Conservation (phyloP, 64 coral and sea anemone species). For the Stichodactyla helianthus region DNA sequence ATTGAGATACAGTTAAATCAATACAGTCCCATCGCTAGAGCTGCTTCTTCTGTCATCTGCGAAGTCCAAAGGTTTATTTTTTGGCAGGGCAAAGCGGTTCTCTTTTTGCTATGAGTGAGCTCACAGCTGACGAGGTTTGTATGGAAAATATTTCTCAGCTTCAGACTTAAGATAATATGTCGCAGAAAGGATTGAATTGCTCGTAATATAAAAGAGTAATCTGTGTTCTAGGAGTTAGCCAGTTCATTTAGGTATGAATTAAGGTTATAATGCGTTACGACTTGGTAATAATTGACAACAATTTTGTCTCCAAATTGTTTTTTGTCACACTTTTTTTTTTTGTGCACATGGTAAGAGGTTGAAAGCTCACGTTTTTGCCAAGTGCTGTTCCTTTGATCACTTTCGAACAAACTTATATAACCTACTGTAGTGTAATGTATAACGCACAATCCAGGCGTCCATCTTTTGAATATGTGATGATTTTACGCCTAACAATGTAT, state of each 20-base stretch:
- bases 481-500: not conserved
- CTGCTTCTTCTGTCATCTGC: slow-evolving; percentile 4
- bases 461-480: not conserved
- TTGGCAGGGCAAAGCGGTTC: not conserved
- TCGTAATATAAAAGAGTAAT: not conserved
- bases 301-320: not conserved
- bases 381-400: not conserved
- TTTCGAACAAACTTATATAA: not conserved
- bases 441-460: not conserved
- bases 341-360: not conserved
- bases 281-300: not conserved
- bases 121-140: slow-evolving; percentile 94
- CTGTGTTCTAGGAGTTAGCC: not conserved
- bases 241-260: not conserved
- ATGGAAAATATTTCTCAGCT: not conserved
- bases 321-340: not conserved
- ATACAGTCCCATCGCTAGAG: not conserved
- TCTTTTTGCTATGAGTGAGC: slow-evolving; percentile 72
- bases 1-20: not conserved
- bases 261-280: not conserved
- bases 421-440: not conserved
- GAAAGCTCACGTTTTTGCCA: not conserved
- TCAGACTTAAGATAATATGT: not conserved
- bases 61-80: not conserved
- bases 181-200: not conserved